A percentile compares a stretch with the other conserved stretches of the same genome.
Evolutionary conservation across 2,797 vertebrate species (phyloP).

Genomic region (Phalloptychus januarius): DNA sequence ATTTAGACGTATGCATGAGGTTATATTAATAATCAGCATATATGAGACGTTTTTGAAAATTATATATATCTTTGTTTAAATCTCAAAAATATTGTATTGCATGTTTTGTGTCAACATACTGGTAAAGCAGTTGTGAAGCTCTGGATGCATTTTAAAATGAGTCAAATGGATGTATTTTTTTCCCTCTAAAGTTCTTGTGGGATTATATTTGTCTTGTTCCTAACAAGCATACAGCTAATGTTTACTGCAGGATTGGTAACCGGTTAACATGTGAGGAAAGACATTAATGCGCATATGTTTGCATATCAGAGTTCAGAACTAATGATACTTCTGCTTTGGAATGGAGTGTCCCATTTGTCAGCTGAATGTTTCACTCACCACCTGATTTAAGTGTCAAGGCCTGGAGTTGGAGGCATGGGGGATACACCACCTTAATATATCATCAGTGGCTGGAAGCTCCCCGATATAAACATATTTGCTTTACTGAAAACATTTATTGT

Average conservation of each 20-base stretch:
- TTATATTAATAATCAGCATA: neutral
- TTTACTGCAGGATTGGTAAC: neutral
- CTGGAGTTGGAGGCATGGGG: neutral
- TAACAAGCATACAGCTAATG: neutral
- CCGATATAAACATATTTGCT: neutral
- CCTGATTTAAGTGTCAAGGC: neutral
- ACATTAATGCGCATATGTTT: neutral
- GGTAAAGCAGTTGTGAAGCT: neutral
- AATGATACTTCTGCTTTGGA: neutral
- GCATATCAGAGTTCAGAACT: neutral
- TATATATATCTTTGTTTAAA: neutral
- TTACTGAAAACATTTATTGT: constrained; percentile 11
- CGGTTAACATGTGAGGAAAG: neutral
- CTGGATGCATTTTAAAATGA: neutral
- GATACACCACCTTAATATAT: neutral
- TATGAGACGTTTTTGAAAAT: neutral
- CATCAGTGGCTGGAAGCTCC: neutral
- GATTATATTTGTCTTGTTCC: neutral
- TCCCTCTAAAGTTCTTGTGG: neutral
- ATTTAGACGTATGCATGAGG: neutral
- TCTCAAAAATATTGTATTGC: neutral
- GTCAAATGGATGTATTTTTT: neutral
- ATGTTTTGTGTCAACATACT: neutral
- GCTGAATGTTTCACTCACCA: neutral
- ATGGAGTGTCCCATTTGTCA: neutral